These are phyloP conservation scores for Alaudala cheleensis DNA, from an alignment of 2,113 vertebrate species.

Conservation along the genomic window DNA sequence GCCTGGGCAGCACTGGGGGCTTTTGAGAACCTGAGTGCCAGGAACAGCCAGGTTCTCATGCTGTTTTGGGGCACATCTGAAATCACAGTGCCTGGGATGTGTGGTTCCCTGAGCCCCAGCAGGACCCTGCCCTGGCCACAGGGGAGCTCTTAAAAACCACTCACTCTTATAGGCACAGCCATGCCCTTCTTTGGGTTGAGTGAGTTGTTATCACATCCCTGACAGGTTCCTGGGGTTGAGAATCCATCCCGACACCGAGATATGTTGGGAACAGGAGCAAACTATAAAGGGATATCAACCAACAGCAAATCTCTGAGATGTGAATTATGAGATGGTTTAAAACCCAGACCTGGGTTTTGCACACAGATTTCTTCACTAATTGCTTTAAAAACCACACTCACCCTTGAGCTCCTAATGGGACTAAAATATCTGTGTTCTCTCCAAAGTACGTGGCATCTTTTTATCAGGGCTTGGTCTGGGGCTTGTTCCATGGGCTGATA, in stretches of 20 bases:
- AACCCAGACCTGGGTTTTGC: background rate
- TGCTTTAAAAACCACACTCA: background rate
- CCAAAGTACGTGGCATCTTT: background rate
- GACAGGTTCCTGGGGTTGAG: conserved; percentile 24
- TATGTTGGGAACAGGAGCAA: conserved; percentile 9
- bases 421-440: background rate
- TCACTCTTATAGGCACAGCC: background rate
- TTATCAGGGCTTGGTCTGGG: background rate
- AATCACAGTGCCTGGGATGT: fast-evolving
- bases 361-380: background rate
- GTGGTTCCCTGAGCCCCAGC: background rate
- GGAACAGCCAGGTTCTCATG: background rate
- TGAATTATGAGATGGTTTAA: background rate
- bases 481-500: background rate
- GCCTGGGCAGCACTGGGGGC: background rate
- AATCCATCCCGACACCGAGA: conserved; percentile 9
- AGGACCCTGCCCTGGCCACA: background rate
- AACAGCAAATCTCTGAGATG: background rate
- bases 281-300: conserved; percentile 25
- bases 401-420: background rate
- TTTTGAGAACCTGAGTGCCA: background rate
- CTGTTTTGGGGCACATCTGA: background rate
- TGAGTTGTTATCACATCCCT: conserved; percentile 40
- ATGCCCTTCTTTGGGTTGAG: conserved; percentile 41
- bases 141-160: background rate